Percentiles rank a stretch among this genome's conserved stretches.
These are phyloP conservation scores for Drosophila meridiana DNA, from an alignment of 2,888 invertebrate genomes.

Conservation along the genomic window DNA sequence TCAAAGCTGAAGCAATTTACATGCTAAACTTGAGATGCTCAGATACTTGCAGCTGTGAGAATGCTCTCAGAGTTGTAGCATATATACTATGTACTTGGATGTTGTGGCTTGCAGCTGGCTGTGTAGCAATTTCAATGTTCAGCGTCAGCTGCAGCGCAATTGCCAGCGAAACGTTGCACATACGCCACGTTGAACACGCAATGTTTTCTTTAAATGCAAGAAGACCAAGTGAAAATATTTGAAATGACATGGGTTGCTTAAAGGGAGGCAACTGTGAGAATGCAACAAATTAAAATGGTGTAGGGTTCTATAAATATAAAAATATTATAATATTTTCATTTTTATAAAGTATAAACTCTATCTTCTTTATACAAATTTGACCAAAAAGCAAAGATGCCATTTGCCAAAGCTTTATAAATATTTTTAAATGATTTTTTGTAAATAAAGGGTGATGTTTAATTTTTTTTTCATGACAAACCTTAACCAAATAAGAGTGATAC, in stretches of 20 bases:
- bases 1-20: constrained; percentile 37
- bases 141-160: constrained; percentile 40
- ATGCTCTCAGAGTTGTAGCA: neutral
- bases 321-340: too few relatives aligned
- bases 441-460: too few relatives aligned
- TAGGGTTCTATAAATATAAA: too few relatives aligned
- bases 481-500: neutral
- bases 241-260: neutral
- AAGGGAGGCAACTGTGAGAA: too few relatives aligned
- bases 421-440: too few relatives aligned
- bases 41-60: neutral
- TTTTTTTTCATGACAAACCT: too few relatives aligned
- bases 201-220: constrained; percentile 10
- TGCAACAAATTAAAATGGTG: too few relatives aligned
- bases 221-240: neutral
- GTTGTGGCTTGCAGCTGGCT: constrained; percentile 1
- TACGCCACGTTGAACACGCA: constrained; percentile 49
- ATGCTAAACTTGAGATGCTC: constrained; percentile 28
- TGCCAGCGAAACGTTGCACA: constrained; percentile 39
- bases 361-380: too few relatives aligned
- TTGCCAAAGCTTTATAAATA: too few relatives aligned
- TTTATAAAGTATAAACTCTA: too few relatives aligned
- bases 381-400: too few relatives aligned
- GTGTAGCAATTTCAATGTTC: neutral
- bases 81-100: neutral